Percentiles rank a stretch among this genome's conserved stretches.
Conservation (phyloP, 2,113 vertebrate species). For the Aptenodytes patagonicus region DNA sequence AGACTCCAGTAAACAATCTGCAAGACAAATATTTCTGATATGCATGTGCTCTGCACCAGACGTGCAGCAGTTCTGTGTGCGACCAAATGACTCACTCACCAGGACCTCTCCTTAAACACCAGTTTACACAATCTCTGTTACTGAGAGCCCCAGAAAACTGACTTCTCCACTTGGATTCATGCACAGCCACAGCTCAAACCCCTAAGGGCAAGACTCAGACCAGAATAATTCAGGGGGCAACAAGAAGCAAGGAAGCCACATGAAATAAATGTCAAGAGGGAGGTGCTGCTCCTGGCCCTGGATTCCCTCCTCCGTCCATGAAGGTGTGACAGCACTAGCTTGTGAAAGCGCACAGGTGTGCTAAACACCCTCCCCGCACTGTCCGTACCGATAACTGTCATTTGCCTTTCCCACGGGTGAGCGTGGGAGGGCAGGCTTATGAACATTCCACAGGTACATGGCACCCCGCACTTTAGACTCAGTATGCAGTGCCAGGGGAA, state of each 20-base stretch:
- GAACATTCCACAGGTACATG: neutral
- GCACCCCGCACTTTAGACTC: rapidly evolving
- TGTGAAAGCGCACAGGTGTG: neutral
- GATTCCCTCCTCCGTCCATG: rapidly evolving
- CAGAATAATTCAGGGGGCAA: neutral
- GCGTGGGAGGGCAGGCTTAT: neutral
- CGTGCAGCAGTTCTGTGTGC: rapidly evolving
- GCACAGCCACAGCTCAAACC: neutral
- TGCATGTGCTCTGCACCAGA: neutral
- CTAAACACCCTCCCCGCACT: neutral
- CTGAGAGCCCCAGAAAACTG: neutral
- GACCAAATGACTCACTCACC: neutral
- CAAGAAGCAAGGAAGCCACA: neutral
- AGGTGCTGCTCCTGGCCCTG: neutral
- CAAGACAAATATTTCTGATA: neutral
- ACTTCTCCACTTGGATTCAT: neutral
- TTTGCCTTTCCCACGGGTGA: neutral
- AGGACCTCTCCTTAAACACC: neutral
- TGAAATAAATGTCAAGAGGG: neutral
- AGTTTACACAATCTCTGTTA: neutral
- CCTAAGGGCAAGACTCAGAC: neutral
- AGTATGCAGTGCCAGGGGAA: neutral
- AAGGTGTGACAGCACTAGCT: neutral
- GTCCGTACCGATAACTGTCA: neutral
- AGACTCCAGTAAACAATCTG: neutral